A percentile compares a stretch with the other conserved stretches of the same genome.
phyloP scores from a whole-genome alignment of 2,888 invertebrate species.

The Caenorhabditis sp. region DNA sequence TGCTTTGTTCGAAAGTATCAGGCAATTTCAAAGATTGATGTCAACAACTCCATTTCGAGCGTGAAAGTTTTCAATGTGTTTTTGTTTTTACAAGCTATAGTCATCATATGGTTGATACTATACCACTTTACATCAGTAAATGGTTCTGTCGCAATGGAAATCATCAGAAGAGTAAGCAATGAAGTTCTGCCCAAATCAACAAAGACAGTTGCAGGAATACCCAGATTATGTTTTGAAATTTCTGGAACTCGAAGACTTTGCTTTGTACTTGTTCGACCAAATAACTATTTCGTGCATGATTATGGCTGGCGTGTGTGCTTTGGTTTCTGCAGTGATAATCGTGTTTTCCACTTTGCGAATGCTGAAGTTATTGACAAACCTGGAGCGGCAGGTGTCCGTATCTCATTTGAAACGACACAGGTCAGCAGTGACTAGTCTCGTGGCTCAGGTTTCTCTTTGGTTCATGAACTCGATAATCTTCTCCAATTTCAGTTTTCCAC shows the following conservation, averaged over 20 bases:
- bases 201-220: conserved; percentile 19
- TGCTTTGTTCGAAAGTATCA: conserved; percentile 48
- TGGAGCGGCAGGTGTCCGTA: conserved; percentile 29
- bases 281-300: conserved; percentile 30
- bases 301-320: conserved; percentile 2
- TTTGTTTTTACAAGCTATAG: neutral
- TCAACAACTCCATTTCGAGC: neutral
- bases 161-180: neutral
- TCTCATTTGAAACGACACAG: conserved; percentile 26
- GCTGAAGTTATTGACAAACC: conserved; percentile 13
- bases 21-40: conserved; percentile 33
- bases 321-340: conserved; percentile 12
- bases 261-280: conserved; percentile 14
- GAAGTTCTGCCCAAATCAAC: no score
- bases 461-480: neutral
- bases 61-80: neutral
- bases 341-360: conserved; percentile 28
- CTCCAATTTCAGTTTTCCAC: conserved; percentile 18
- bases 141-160: neutral
- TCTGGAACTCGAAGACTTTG: conserved; percentile 40
- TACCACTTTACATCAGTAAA: conserved; percentile 22
- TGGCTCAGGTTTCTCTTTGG: conserved; percentile 30
- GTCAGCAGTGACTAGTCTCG: conserved; percentile 26
- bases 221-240: neutral
- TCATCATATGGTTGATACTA: conserved; percentile 15